Evolutionary conservation across 2,797 vertebrate genomes (phyloP), one percentile per base, ranked within the genome.

Genomic region (Cyprinella venusta): DNA sequence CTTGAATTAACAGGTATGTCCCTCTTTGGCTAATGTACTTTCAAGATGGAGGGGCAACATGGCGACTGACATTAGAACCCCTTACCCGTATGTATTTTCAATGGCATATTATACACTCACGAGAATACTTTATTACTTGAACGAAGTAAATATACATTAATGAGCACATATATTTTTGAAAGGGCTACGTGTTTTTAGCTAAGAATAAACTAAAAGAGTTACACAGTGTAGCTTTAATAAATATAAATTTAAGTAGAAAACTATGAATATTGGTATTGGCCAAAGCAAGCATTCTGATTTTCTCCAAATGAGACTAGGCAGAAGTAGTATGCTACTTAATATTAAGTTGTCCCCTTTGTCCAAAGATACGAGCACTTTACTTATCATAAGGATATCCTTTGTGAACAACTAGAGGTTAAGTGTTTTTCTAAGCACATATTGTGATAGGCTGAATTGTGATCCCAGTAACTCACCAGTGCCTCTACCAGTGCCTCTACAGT

Each of bases 301-400:
- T 50, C 12, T 42, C 21, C 69, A 18, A 6, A n/a, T 42, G 12
- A 30, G 52, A 61, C 52, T n/a, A 16, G 24, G 67, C 40, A 38
- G 30, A 81, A 65, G 19, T 42, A 19, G 21, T 52, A 21, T 50
- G 19, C 69, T n/a, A 70, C 38, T 48, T 81, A 45, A 42, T 82
- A 67, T 42, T 21, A 79, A 54, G 16, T 15, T 30, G 59, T 13
- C 42, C 33, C 50, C 9, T 24, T 48, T 63, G 18, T 48, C 9
- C 2, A 36, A 19, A 64, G 21, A 64, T 61, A 63, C 59, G 24
- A 24, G n/a, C 30, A 67, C 61, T 38, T 72, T 6, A 36, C 26
- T 74, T 81, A 65, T 65, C 80, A 64, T 30, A 16, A 81, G 56
- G 15, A 81, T 15, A 21, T 81, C 42, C 80, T 74, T 18, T 61